Percentiles rank a stretch among this genome's conserved stretches.
Conservation (phyloP, 2,888 invertebrate genomes). For the Acheta domesticus region DNA sequence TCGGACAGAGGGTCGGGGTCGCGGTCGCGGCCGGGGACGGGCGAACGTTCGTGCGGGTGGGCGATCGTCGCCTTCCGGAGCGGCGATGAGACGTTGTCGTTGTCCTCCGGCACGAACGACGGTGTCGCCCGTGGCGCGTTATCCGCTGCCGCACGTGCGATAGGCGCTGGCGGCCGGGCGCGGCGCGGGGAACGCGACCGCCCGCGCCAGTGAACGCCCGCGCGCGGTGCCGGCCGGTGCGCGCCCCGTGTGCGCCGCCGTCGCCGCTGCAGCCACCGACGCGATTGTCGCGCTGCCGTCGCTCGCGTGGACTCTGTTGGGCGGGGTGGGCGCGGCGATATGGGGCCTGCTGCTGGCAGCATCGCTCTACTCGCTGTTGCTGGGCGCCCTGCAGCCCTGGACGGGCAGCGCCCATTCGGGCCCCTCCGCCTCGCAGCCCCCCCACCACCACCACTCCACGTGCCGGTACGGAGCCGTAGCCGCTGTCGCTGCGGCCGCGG, state of each 20-base stretch:
- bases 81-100: background rate
- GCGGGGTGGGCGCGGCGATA: slow-evolving; percentile 18
- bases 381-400: slow-evolving; percentile 25
- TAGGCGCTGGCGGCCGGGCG: background rate
- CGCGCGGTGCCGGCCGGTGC: too few relatives aligned
- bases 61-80: too few relatives aligned
- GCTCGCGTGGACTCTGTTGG: slow-evolving; percentile 22
- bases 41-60: too few relatives aligned
- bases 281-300: background rate
- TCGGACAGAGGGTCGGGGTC: background rate
- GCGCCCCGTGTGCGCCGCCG: background rate
- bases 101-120: background rate
- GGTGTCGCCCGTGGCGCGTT: background rate
- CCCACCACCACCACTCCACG: background rate
- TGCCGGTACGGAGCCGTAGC: background rate
- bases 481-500: background rate
- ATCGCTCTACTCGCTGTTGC: slow-evolving; percentile 25
- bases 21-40: background rate
- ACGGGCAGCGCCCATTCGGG: background rate
- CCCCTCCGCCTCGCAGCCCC: background rate
- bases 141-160: background rate
- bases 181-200: too few relatives aligned
- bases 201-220: too few relatives aligned
- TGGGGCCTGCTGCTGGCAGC: slow-evolving; percentile 29
- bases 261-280: background rate